Percentiles rank a stretch among this genome's conserved stretches.
Evolutionary conservation across 1,140 invertebrate genomes (phyloP).

Genomic region (Anagrus nilaparvatae): DNA sequence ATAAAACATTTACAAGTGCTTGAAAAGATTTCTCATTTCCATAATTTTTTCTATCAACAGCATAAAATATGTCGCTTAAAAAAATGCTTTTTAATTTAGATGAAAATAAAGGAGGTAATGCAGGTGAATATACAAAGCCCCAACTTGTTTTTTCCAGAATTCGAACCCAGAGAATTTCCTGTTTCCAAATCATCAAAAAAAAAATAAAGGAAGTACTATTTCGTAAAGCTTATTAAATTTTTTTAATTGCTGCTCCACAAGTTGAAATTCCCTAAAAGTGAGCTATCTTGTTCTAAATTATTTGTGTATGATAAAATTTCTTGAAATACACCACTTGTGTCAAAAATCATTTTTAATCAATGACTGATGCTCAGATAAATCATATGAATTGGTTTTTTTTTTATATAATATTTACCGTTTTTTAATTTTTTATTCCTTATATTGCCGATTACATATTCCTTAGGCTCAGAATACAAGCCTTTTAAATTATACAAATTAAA

Average conservation of each 20-base stretch:
- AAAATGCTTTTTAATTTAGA: constrained; percentile 17
- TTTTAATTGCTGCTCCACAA: constrained; percentile 9
- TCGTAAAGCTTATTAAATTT: constrained; percentile 10
- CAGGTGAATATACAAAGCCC: constrained; percentile 17
- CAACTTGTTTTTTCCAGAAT: constrained; percentile 13
- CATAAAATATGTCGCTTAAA: constrained; percentile 17
- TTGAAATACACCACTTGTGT: constrained; percentile 7
- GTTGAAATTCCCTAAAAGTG: constrained; percentile 9
- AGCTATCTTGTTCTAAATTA: neutral
- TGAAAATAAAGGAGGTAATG: constrained; percentile 18
- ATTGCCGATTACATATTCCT: constrained; percentile 2
- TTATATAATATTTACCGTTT: neutral
- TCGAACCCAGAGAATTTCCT: constrained; percentile 19
- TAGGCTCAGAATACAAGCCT: constrained; percentile 2
- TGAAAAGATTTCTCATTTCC: constrained; percentile 33
- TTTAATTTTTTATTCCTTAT: neutral
- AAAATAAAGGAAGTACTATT: constrained; percentile 7
- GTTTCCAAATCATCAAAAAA: constrained; percentile 20
- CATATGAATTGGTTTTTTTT: constrained; percentile 1
- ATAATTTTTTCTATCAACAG: constrained; percentile 19
- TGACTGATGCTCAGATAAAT: constrained; percentile 5
- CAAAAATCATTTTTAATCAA: constrained; percentile 6
- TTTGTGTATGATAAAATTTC: constrained; percentile 5
- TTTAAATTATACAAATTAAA: neutral
- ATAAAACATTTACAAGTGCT: constrained; percentile 10